Conservation (phyloP, 2,113 vertebrate genomes). For the Casuarius casuarius region DNA sequence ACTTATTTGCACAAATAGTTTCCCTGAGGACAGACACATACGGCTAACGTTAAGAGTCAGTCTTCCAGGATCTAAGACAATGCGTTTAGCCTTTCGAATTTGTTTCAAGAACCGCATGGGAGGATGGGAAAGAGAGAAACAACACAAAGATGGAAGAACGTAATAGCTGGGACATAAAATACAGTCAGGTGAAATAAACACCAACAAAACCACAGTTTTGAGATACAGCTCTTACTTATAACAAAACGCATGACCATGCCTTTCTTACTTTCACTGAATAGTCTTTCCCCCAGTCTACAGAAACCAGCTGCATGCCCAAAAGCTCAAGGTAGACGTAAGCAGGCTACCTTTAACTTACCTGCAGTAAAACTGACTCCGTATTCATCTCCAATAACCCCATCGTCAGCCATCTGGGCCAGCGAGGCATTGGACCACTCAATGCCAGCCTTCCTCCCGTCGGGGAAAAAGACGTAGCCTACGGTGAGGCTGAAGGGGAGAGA, state of each 20-base stretch:
- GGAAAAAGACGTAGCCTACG: constrained; percentile 67
- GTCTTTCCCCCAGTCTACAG: not conserved
- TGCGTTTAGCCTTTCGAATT: not conserved
- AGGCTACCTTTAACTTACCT: not conserved
- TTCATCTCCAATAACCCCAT: constrained; percentile 42
- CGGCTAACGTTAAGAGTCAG: not conserved
- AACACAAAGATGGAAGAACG: not conserved
- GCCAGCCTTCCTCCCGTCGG: constrained; percentile 56
- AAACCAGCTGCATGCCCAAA: not conserved
- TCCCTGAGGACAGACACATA: not conserved
- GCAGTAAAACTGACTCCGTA: constrained; percentile 57
- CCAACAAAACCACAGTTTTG: not conserved
- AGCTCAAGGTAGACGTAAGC: not conserved
- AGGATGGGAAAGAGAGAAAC: no score
- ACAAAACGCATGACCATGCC: no score
- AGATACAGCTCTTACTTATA: not conserved
- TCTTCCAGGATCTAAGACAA: not conserved
- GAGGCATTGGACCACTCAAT: constrained; percentile 61
- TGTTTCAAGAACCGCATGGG: not conserved
- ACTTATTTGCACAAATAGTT: not conserved
- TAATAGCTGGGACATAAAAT: not conserved
- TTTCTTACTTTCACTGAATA: not conserved
- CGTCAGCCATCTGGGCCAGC: constrained; percentile 48
- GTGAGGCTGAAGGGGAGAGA: constrained; percentile 23
- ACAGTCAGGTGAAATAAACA: not conserved